Conservation (phyloP, 2,888 invertebrate genomes). For the Marasmarcha lunaedactyla region DNA sequence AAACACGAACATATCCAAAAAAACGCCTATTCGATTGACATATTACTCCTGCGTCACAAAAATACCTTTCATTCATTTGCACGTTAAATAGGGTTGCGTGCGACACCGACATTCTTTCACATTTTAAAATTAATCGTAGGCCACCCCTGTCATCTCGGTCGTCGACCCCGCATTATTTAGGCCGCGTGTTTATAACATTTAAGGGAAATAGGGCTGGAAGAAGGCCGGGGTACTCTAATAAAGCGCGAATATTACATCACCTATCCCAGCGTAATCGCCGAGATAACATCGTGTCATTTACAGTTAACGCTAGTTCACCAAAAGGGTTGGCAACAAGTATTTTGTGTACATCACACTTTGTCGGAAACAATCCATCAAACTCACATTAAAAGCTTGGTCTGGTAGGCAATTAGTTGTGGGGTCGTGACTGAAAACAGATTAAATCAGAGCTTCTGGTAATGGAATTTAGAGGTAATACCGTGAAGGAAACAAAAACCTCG, state of each 20-base stretch:
- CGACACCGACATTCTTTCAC: conserved; percentile 41
- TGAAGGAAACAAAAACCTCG: too few species aligned
- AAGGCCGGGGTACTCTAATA: conserved; percentile 28
- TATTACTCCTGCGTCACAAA: too few species aligned
- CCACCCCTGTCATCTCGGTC: conserved; percentile 60
- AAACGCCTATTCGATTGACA: too few species aligned
- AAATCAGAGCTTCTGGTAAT: too few species aligned
- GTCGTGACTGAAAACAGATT: too few species aligned
- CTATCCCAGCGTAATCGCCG: not conserved
- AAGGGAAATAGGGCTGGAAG: conserved; percentile 40
- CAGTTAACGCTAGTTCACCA: too few species aligned
- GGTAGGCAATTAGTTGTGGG: too few species aligned
- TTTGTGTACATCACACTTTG: not conserved
- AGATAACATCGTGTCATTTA: not conserved
- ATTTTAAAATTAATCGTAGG: conserved; percentile 56
- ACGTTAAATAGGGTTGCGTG: conserved; percentile 45
- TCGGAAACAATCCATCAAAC: too few species aligned
- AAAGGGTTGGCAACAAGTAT: not conserved
- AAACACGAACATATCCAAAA: too few species aligned
- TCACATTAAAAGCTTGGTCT: too few species aligned
- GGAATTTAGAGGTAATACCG: too few species aligned
- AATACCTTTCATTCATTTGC: conserved; percentile 13
- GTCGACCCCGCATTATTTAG: conserved; percentile 52
- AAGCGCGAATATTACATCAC: conserved; percentile 12
- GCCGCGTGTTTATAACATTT: conserved; percentile 48